Conservation (phyloP, 2,113 vertebrate species). For the Psittacula cyanocephala region DNA sequence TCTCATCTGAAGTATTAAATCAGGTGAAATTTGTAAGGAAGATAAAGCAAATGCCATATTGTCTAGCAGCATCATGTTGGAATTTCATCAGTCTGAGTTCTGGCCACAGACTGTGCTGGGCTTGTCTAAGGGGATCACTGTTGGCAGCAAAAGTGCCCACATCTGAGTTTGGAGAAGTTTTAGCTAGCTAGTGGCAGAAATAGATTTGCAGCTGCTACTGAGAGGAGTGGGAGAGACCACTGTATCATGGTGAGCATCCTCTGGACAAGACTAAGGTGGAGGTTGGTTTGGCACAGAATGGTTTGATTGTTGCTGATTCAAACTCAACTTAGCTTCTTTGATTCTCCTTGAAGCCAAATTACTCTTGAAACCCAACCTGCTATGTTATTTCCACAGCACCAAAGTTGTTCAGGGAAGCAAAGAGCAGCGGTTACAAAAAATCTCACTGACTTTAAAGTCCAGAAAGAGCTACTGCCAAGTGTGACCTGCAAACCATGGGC, state of each 20-base stretch:
- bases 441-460: neutral
- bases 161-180: neutral
- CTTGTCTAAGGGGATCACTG: accelerated
- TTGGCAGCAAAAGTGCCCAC: accelerated
- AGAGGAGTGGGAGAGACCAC: neutral
- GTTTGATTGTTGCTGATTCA: accelerated
- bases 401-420: neutral
- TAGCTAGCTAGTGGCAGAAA: neutral
- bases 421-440: neutral
- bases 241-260: neutral
- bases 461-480: neutral
- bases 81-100: neutral
- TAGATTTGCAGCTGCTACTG: neutral
- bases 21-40: accelerated
- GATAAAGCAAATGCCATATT: neutral
- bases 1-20: neutral
- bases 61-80: accelerated
- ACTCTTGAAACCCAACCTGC: neutral
- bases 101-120: neutral
- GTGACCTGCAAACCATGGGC: neutral
- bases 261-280: accelerated
- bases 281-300: neutral
- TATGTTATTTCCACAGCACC: neutral
- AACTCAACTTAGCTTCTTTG: neutral
- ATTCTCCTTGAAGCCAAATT: neutral